Evolutionary conservation across 2,888 invertebrate genomes (phyloP).

Genomic region (Andrena fulva): DNA sequence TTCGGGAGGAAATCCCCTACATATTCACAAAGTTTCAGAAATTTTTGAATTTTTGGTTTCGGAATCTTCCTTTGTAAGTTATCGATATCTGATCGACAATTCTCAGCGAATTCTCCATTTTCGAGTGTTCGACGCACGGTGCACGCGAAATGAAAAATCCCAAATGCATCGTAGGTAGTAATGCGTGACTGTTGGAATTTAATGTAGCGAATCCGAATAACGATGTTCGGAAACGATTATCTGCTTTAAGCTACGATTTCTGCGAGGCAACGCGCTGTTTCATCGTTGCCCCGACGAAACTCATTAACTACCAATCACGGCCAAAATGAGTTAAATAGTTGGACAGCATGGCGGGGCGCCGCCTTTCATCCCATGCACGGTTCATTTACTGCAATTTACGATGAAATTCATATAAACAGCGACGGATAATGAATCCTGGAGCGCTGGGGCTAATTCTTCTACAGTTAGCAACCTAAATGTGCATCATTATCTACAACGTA

Average conservation of each 20-base stretch:
- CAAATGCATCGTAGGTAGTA: background rate
- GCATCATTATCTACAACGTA: background rate
- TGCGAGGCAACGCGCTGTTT: slow-evolving; percentile 27
- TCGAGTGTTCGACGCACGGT: background rate
- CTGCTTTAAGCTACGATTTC: slow-evolving; percentile 33
- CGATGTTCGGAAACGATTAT: slow-evolving; percentile 47
- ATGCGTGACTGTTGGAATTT: slow-evolving; percentile 22
- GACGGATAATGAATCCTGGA: slow-evolving; percentile 25
- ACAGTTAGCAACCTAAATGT: background rate
- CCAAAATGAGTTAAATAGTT: slow-evolving; percentile 47
- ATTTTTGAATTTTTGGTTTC: too few relatives aligned
- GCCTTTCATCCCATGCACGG: slow-evolving; percentile 27
- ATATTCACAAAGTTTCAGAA: too few relatives aligned
- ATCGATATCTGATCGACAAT: background rate
- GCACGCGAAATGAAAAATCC: too few relatives aligned
- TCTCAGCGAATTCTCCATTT: background rate
- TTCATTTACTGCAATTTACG: slow-evolving; percentile 48
- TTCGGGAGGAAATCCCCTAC: too few relatives aligned
- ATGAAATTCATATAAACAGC: slow-evolving; percentile 30
- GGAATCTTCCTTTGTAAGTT: background rate
- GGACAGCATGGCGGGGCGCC: slow-evolving; percentile 3
- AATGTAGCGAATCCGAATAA: slow-evolving; percentile 27
- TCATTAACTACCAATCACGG: slow-evolving; percentile 52
- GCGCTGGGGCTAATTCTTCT: slow-evolving; percentile 2
- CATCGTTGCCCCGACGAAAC: slow-evolving; percentile 32